phyloP scores from a whole-genome alignment of 2,113 vertebrate species.

The Nycticebus coucang region DNA sequence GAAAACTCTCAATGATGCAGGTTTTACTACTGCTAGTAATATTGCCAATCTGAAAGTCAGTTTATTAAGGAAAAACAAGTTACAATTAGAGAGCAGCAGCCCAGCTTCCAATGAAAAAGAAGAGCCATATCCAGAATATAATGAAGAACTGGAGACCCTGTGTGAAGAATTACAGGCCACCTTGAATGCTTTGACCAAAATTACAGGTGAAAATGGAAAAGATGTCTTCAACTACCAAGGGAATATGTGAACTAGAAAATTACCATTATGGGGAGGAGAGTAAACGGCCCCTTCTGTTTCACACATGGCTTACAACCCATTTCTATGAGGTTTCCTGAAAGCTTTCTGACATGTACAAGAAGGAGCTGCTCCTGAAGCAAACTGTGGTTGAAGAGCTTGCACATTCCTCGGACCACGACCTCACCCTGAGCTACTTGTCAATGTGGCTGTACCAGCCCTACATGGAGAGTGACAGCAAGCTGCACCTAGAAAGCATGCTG shows the following conservation, averaged over 20 bases:
- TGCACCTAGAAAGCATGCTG: constrained; percentile 92
- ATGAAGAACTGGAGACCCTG: constrained; percentile 85
- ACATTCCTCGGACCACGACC: constrained; percentile 86
- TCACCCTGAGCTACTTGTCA: constrained; percentile 91
- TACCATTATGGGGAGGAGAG: constrained; percentile 85
- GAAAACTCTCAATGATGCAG: constrained; percentile 90
- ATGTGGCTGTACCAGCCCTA: constrained; percentile 97
- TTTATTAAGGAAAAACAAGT: constrained; percentile 79
- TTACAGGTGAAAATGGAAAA: constrained; percentile 94
- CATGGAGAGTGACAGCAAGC: constrained; percentile 83
- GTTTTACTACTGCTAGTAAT: constrained; percentile 85
- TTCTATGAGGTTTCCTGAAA: constrained; percentile 86
- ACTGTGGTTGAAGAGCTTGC: constrained; percentile 89
- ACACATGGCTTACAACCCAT: constrained; percentile 90
- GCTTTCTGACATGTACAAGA: constrained; percentile 87
- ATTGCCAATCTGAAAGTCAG: constrained; percentile 89
- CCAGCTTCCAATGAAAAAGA: constrained; percentile 26
- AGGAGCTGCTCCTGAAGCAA: constrained; percentile 91
- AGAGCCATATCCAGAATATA: constrained; percentile 67
- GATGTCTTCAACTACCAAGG: constrained; percentile 88
- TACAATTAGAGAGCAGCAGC: constrained; percentile 75
- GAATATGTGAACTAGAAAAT: constrained; percentile 90
- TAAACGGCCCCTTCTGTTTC: constrained; percentile 86
- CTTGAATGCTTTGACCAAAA: constrained; percentile 87
- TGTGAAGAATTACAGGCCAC: constrained; percentile 87